Evolutionary conservation across 2,888 invertebrate genomes (phyloP), one percentile per base, ranked within the genome.

Genomic region (Sturmia bella): DNA sequence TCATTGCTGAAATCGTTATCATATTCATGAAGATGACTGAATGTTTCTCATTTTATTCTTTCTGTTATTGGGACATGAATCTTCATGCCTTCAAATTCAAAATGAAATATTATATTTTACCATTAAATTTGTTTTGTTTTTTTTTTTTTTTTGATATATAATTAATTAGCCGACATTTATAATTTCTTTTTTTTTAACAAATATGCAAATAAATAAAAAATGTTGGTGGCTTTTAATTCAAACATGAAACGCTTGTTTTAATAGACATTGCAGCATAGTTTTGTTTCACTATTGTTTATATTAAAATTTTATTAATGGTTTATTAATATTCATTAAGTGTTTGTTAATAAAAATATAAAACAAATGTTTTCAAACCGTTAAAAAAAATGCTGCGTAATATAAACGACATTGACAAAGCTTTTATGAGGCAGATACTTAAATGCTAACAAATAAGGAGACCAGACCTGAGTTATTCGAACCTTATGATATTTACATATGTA

Each of bases 81-180:
- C 15, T 45, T 15, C 17, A 83, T n/a, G 52, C 84, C 85, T 63
- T 61, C 27, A 56, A n/a, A 70, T 27, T 54, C 12, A 66, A 54
- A 15, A 48, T 63, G 17, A 68, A 56, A 63, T 15, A 21, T 45
- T 68, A 73, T 37, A 32, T 1, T 32, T 68, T 37, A 17, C 1
- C 11, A 64, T 48, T 21, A 54, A 45, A 74, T 24, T 24, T 64
- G n/a, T 11, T 15, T 54, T 43, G 27, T 37, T 24, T 54, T 27
- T 9, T 74, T 68, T 64, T 70, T 27, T 39, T 72, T 73, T 77
- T 11, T 57, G 57, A 75, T n/a, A 79, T 77, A 75, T 83, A 80
- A 83, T 80, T 83, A 80, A 83, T 83, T 80, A 83, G 72, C 69
- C 43, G 77, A 59, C 76, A 83, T 83, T 77, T 77, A 77, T 79